A percentile compares a stretch with the other conserved stretches of the same genome.
Conservation (phyloP, 2,888 invertebrate genomes). For the Nomada fucata region DNA sequence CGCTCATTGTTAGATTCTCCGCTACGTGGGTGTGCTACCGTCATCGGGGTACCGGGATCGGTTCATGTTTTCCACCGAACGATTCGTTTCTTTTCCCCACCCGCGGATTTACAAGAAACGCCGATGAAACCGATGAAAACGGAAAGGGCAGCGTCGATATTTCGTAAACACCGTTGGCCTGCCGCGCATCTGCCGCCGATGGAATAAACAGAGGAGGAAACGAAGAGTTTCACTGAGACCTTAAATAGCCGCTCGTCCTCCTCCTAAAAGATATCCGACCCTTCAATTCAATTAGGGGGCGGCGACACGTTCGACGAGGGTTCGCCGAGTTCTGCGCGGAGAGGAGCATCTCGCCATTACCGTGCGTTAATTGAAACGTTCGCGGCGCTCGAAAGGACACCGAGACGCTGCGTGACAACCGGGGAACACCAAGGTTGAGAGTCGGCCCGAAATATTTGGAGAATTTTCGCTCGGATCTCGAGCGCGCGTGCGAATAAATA, state of each 20-base stretch:
- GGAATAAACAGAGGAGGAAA: neutral
- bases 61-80: slow-evolving; percentile 20
- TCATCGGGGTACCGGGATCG: slow-evolving; percentile 10
- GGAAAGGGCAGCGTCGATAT: neutral
- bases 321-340: too few species aligned
- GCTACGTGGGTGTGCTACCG: slow-evolving; percentile 55
- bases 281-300: too few species aligned
- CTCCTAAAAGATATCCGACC: neutral
- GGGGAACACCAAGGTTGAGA: neutral
- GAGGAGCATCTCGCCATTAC: neutral
- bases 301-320: too few species aligned
- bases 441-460: slow-evolving; percentile 11
- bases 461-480: slow-evolving; percentile 11
- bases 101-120: neutral
- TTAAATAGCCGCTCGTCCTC: neutral
- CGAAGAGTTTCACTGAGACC: too few species aligned
- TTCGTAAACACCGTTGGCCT: too few species aligned
- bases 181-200: neutral
- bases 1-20: slow-evolving; percentile 51
- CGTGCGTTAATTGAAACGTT: slow-evolving; percentile 29
- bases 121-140: neutral
- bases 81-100: neutral
- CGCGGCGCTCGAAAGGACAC: neutral
- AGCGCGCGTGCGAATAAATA: slow-evolving; percentile 33
- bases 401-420: slow-evolving; percentile 4